These are phyloP conservation scores for Cranoglanis bouderius DNA, from an alignment of 2,113 vertebrate species.

Conservation along the genomic window DNA sequence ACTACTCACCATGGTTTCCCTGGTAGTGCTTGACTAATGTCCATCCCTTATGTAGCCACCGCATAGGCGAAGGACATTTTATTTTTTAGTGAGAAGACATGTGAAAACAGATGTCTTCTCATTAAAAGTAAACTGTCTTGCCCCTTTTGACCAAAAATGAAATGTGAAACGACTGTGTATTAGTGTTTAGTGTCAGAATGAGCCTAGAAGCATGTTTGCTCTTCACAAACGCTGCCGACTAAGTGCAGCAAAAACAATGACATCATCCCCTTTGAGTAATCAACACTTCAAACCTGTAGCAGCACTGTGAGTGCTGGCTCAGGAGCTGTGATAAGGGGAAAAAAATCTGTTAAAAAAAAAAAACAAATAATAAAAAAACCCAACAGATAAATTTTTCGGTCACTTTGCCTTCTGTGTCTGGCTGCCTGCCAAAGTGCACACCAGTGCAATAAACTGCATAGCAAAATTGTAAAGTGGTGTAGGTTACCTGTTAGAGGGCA, in stretches of 20 bases:
- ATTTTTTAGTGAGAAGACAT: neutral
- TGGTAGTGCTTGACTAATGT: neutral
- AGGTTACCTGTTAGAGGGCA: neutral
- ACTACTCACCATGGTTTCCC: neutral
- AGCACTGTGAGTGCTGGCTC: neutral
- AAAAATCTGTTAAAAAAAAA: neutral
- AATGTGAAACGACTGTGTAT: neutral
- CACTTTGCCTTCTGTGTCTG: neutral
- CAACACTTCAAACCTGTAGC: neutral
- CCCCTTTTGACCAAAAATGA: neutral
- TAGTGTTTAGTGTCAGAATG: neutral
- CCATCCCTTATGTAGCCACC: neutral
- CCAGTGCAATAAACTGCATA: neutral
- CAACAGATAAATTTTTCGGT: neutral
- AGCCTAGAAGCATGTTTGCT: neutral
- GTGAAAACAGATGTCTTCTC: neutral
- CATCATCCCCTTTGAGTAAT: neutral
- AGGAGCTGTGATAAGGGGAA: neutral
- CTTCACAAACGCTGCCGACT: neutral
- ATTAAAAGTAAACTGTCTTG: neutral
- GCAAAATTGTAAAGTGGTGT: neutral
- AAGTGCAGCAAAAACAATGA: neutral
- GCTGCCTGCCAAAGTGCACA: constrained; percentile 7
- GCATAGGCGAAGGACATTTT: neutral
- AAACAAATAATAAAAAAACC: neutral